Base-by-base conservation (phyloP, 2,888 invertebrate species). In the Sphaerophoria rueppellii region DNA sequence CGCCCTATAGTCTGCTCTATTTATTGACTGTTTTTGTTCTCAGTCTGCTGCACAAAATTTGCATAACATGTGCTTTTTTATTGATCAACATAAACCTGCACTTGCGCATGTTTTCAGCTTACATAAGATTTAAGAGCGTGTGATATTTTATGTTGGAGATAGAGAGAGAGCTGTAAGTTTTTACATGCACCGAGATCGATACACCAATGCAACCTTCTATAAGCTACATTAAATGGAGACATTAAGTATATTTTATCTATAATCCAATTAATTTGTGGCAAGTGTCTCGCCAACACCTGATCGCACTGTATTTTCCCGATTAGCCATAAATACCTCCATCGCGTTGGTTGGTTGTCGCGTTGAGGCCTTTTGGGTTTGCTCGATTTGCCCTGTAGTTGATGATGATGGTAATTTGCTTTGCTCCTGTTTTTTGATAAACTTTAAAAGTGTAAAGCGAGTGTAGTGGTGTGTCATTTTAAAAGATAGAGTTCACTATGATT, bases 261-360 rank as follows among this genome's bases (percentile, higher is more conserved):
- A 72, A 80, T 85, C 83, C 83, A 85, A 85, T 85, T 85, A 85
- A 85, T 85, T 85, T 85, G 83, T 76, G 76, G 83, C 80, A 85
- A 85, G 80, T 85, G 83, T 85, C 80, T 80, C 80, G 80, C 80
- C 80, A 85, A 80, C 83, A 85, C 83, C 80, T 85, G 83, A 85
- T 85, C 46, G 80, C 76, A 34, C 72, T 80, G 72, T 80, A 69
- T 81, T 85, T 72, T 69, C 37, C 72, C 48, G 76, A 71, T 75
- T 60, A 40, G 54, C 67, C 50, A 67, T 67, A 67, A 54, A 71
- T 35, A 54, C 24, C 24, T 24, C 1, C 2, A 2, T 2, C 24
- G 2, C 24, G 24, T 24, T 24, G 24, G 24, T 24, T 24, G 24
- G 24, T 24, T 24, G 24, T 24, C 24, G 24, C 24, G 24, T 24